Percentiles rank a stretch among this genome's conserved stretches.
Conservation (phyloP, 2,888 invertebrate species). For the Drosophila pseudotakahashii region DNA sequence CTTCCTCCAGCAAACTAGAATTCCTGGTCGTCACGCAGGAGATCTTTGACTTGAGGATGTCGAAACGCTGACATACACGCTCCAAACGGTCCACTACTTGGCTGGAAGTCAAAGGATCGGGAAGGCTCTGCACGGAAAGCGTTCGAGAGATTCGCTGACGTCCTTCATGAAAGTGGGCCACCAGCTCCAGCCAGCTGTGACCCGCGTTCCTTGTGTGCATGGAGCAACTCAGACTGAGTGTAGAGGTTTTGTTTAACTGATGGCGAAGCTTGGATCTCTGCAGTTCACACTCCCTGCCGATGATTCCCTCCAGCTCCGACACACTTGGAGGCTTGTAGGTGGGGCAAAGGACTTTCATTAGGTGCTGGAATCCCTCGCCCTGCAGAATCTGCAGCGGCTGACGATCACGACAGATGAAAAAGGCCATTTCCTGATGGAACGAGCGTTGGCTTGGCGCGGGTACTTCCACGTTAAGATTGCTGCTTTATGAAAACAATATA, state of each 20-base stretch:
- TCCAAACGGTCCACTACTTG: not conserved
- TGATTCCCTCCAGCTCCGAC: not conserved
- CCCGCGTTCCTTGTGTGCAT: not conserved
- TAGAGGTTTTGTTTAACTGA: not conserved
- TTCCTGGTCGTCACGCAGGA: not conserved
- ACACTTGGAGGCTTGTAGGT: constrained; percentile 3
- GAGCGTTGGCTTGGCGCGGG: not conserved
- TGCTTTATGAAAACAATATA: no score
- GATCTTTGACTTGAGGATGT: not conserved
- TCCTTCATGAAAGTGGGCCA: not conserved
- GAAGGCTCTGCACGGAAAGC: not conserved
- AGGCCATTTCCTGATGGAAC: not conserved
- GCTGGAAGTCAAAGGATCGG: not conserved
- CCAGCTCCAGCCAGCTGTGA: not conserved
- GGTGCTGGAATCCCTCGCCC: constrained; percentile 9
- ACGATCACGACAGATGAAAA: constrained; percentile 5
- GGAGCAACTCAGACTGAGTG: constrained; percentile 3
- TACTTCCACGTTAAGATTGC: no score
- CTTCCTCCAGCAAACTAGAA: not conserved
- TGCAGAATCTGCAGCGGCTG: not conserved
- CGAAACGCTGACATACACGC: not conserved
- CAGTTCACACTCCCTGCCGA: not conserved
- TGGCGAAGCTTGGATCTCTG: not conserved
- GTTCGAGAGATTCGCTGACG: not conserved
- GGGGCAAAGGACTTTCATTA: not conserved